A percentile compares a stretch with the other conserved stretches of the same genome.
These are phyloP conservation scores for Gastrophysa polygoni DNA, from an alignment of 2,888 invertebrate genomes.

Conservation along the genomic window DNA sequence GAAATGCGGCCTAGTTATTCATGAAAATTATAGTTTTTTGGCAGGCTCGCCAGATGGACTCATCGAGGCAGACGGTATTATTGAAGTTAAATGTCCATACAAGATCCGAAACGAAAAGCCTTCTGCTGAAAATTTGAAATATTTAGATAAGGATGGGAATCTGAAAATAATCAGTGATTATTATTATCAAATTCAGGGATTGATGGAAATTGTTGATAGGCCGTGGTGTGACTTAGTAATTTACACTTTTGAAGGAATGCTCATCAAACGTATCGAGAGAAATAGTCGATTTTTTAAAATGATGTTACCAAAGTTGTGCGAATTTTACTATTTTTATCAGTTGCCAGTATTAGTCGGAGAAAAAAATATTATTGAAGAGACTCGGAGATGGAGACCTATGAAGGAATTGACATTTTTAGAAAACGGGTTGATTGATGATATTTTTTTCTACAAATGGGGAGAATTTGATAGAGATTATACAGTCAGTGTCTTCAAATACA, in stretches of 20 bases:
- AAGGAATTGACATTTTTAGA: not conserved
- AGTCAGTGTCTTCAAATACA: not conserved
- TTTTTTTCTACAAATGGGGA: not conserved
- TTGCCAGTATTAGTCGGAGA: not conserved
- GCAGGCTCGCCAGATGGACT: slow-evolving; percentile 5
- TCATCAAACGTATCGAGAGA: slow-evolving; percentile 1
- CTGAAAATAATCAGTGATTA: not conserved
- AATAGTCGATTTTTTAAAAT: not conserved
- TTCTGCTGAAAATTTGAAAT: not conserved
- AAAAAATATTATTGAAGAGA: too few species aligned
- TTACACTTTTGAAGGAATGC: not conserved
- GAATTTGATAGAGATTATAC: not conserved
- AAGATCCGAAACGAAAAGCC: not conserved
- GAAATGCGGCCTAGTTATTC: not conserved
- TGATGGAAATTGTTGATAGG: too few species aligned
- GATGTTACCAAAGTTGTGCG: not conserved
- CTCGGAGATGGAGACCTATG: not conserved
- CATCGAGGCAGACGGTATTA: not conserved
- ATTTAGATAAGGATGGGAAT: slow-evolving; percentile 3
- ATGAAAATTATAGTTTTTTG: slow-evolving; percentile 4
- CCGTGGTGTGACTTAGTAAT: slow-evolving; percentile 4
- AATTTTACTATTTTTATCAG: not conserved
- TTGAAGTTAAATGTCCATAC: slow-evolving; percentile 6
- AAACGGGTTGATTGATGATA: not conserved
- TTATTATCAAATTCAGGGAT: slow-evolving; percentile 3